A percentile compares a stretch with the other conserved stretches of the same genome.
These are phyloP conservation scores for Ypsolopha scabrella DNA, from an alignment of 2,888 invertebrate genomes.

Conservation along the genomic window DNA sequence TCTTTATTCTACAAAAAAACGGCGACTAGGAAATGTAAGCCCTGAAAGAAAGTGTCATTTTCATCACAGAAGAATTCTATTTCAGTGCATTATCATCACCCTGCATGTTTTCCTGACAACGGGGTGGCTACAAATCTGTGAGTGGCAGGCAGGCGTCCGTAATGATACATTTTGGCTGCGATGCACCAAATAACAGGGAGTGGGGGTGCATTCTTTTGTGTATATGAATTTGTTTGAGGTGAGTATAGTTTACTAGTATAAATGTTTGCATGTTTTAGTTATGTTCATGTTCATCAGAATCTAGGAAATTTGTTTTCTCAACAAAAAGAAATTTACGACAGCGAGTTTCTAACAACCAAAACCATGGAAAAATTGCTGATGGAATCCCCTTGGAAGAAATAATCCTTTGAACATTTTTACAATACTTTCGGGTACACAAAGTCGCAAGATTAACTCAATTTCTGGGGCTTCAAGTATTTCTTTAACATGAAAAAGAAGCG, in stretches of 20 bases:
- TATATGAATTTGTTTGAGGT: no score
- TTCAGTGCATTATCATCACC: not conserved
- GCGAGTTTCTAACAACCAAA: no score
- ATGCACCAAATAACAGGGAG: conserved; percentile 21
- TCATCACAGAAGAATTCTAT: not conserved
- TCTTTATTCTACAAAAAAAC: no score
- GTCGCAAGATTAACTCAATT: conserved; percentile 47
- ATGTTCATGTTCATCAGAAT: no score
- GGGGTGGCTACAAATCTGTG: conserved; percentile 2
- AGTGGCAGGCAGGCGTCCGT: conserved; percentile 12
- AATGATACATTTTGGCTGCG: conserved; percentile 39
- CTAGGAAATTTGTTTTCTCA: no score
- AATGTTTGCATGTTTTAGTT: no score
- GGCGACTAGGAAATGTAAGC: no score
- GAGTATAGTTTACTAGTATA: no score
- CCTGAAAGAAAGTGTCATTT: not conserved
- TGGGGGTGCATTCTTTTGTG: no score
- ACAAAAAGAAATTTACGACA: no score
- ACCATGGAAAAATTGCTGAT: not conserved
- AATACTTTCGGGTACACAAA: conserved; percentile 26
- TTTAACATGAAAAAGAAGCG: conserved; percentile 26
- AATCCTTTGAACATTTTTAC: conserved; percentile 24
- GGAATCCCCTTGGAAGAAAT: conserved; percentile 26
- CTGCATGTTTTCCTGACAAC: not conserved
- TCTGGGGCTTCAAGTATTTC: conserved; percentile 31